Conservation (phyloP, 2,113 vertebrate species). For the Corythaixoides concolor region DNA sequence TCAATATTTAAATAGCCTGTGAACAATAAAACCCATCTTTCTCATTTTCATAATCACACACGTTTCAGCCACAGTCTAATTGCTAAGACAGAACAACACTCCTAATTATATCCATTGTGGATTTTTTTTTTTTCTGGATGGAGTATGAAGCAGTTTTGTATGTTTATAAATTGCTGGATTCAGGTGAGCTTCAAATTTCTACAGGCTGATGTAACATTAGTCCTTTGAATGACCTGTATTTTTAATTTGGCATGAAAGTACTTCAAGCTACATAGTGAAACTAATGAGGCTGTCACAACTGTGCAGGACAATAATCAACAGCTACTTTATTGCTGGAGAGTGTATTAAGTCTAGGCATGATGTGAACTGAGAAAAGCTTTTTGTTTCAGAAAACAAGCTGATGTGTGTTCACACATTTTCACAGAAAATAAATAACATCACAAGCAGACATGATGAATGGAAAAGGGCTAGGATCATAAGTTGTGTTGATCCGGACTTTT, state of each 20-base stretch:
- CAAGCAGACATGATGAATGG: background rate
- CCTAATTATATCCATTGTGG: conserved; percentile 45
- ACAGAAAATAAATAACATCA: conserved; percentile 64
- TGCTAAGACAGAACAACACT: conserved; percentile 12
- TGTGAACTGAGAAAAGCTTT: conserved; percentile 43
- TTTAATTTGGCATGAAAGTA: conserved; percentile 75
- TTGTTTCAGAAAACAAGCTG: conserved; percentile 8
- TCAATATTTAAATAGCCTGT: background rate
- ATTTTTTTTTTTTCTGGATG: conserved; percentile 4
- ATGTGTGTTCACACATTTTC: conserved; percentile 26
- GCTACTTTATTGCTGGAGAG: conserved; percentile 43
- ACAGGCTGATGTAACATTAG: conserved; percentile 59
- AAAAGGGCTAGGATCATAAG: conserved; percentile 26
- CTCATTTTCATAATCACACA: conserved; percentile 7
- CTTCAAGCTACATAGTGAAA: conserved; percentile 65
- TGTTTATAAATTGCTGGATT: conserved; percentile 29
- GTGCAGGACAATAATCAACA: conserved; percentile 68
- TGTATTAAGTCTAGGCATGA: conserved; percentile 50
- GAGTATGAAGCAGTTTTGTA: background rate
- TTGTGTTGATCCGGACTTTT: conserved; percentile 50
- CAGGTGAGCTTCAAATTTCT: conserved; percentile 57
- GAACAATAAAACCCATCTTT: background rate
- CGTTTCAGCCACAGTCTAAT: conserved; percentile 18
- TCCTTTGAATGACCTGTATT: conserved; percentile 74
- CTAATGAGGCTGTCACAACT: conserved; percentile 69